These are phyloP conservation scores for Sminthurides bifidus DNA, from an alignment of 1,140 invertebrate species.

Conservation along the genomic window DNA sequence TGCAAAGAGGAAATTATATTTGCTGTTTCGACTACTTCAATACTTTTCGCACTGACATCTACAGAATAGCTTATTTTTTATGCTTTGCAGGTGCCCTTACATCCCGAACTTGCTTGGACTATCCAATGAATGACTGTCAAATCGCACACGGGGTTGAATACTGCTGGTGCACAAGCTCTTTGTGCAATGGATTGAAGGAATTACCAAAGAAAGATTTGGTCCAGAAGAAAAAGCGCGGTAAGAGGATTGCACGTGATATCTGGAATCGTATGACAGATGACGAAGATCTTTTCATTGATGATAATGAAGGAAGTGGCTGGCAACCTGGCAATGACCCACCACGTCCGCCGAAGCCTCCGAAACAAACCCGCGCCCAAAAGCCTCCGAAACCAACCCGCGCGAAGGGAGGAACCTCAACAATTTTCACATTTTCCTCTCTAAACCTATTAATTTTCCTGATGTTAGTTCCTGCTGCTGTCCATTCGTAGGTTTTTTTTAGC, in stretches of 20 bases:
- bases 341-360: not conserved
- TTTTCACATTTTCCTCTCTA: no score
- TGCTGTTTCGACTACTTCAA: no score
- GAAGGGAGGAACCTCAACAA: no score
- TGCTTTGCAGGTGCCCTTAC: conserved; percentile 40
- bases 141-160: conserved; percentile 40
- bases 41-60: no score
- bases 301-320: not conserved
- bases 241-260: not conserved
- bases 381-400: no score
- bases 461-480: no score
- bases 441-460: no score
- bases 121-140: conserved; percentile 40
- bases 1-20: no score
- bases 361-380: no score
- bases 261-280: conserved; percentile 20
- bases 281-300: conserved; percentile 17
- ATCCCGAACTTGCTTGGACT: conserved; percentile 40
- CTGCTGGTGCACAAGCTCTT: conserved; percentile 42
- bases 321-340: not conserved
- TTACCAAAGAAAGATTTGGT: no score
- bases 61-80: no score
- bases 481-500: no score
- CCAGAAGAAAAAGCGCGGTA: not conserved
- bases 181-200: conserved; percentile 40